A percentile compares a stretch with the other conserved stretches of the same genome.
phyloP scores from a whole-genome alignment of 2,888 invertebrate species.

The Adela reaumurella region DNA sequence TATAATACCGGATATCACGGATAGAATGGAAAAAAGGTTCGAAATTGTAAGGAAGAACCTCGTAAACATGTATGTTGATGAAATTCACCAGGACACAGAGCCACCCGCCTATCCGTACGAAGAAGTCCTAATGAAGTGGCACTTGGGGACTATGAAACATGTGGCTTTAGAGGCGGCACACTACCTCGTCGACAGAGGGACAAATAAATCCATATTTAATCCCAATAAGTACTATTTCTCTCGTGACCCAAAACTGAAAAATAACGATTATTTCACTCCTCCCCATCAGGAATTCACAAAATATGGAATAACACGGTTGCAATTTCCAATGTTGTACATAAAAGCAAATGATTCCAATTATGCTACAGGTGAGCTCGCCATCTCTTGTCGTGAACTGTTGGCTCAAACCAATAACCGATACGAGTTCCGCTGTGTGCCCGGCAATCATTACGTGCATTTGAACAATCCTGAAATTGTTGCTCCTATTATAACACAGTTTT shows the following conservation, averaged over 20 bases:
- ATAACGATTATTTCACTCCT: constrained; percentile 38
- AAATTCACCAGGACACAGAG: constrained; percentile 31
- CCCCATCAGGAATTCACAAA: constrained; percentile 53
- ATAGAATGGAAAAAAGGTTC: background rate
- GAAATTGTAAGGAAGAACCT: constrained; percentile 27
- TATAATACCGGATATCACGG: constrained; percentile 22
- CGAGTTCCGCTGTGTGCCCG: constrained; percentile 59
- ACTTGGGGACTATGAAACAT: constrained; percentile 53
- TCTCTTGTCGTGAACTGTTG: constrained; percentile 53
- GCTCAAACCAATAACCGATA: constrained; percentile 51
- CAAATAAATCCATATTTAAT: constrained; percentile 47
- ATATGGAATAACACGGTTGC: constrained; percentile 53
- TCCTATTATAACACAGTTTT: constrained; percentile 54
- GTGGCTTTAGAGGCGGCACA: constrained; percentile 52
- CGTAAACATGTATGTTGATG: constrained; percentile 37
- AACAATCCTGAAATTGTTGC: constrained; percentile 61
- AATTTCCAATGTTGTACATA: constrained; percentile 61
- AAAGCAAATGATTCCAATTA: constrained; percentile 57
- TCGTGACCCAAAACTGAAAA: constrained; percentile 63
- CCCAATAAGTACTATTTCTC: constrained; percentile 61
- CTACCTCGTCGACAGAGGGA: constrained; percentile 53
- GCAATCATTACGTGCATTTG: constrained; percentile 72
- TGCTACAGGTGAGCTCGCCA: constrained; percentile 51
- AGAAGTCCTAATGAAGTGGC: constrained; percentile 55
- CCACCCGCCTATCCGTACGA: constrained; percentile 62